Percentiles rank a stretch among this genome's conserved stretches.
These are phyloP conservation scores for Tetraodon nigroviridis DNA, from an alignment of 2,113 vertebrate species.

Conservation along the genomic window DNA sequence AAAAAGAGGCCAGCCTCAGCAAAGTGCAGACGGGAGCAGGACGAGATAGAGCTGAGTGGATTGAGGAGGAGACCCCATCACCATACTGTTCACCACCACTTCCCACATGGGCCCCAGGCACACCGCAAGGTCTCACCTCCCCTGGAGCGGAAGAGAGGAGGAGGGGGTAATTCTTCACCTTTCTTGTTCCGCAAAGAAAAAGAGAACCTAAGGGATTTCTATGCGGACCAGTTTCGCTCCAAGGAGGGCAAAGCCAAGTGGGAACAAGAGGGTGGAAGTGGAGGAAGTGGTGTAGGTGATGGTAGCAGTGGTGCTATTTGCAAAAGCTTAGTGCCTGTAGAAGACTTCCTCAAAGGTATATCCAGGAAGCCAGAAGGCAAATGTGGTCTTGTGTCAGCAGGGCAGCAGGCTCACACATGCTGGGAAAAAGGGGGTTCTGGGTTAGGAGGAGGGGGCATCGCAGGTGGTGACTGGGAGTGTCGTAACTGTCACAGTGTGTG, in stretches of 20 bases:
- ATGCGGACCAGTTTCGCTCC: constrained; percentile 91
- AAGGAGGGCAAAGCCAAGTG: constrained; percentile 93
- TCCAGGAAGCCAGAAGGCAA: constrained; percentile 72
- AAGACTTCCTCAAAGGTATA: constrained; percentile 82
- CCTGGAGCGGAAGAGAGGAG: constrained; percentile 74
- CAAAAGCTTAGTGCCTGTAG: constrained; percentile 77
- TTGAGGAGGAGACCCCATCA: constrained; percentile 87
- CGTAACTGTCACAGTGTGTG: constrained; percentile 70
- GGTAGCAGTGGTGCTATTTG: constrained; percentile 75
- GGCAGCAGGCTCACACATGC: constrained; percentile 76
- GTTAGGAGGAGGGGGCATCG: constrained; percentile 73
- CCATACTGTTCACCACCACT: constrained; percentile 92
- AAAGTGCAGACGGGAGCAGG: constrained; percentile 92
- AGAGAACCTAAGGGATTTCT: constrained; percentile 94
- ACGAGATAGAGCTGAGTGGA: constrained; percentile 89
- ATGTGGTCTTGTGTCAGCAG: constrained; percentile 57
- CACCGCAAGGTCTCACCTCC: constrained; percentile 76
- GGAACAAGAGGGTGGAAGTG: constrained; percentile 83
- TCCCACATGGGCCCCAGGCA: constrained; percentile 71
- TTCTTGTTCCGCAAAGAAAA: constrained; percentile 87
- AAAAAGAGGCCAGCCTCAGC: constrained; percentile 96
- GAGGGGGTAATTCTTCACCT: constrained; percentile 73
- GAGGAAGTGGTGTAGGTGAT: constrained; percentile 70
- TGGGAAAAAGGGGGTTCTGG: constrained; percentile 80
- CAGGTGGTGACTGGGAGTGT: constrained; percentile 79